A percentile compares a stretch with the other conserved stretches of the same genome.
phyloP scores from a whole-genome alignment of 2,113 vertebrate genomes.

The Prinia subflava region DNA sequence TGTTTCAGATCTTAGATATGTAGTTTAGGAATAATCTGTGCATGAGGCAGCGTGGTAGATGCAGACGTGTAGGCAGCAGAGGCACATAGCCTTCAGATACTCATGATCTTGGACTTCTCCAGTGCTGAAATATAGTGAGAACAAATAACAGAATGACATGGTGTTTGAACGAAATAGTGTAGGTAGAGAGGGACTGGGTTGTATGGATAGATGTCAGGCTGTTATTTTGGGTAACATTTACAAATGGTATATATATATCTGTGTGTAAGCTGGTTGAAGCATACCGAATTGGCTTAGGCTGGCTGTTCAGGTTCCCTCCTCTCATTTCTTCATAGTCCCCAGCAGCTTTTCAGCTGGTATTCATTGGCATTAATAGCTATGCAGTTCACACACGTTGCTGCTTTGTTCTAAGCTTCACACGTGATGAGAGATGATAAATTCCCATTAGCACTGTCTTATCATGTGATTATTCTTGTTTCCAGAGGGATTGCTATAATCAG shows the following conservation, averaged over 20 bases:
- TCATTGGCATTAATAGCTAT: slow-evolving; percentile 21
- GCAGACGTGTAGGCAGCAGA: not conserved
- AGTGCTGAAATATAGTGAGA: not conserved
- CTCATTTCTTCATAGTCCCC: not conserved
- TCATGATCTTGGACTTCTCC: not conserved
- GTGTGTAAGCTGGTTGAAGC: not conserved
- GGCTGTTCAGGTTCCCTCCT: not conserved
- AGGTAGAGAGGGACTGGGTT: not conserved
- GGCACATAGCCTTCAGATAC: not conserved
- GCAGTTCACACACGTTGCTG: not conserved
- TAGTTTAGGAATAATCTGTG: not conserved
- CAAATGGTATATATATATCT: not conserved
- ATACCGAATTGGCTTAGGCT: not conserved
- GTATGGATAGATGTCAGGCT: not conserved
- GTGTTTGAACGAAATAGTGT: not conserved
- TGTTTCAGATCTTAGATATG: not conserved
- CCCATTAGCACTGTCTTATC: slow-evolving; percentile 57
- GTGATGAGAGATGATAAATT: slow-evolving; percentile 59
- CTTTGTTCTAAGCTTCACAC: slow-evolving; percentile 50
- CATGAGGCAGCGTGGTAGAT: not conserved
- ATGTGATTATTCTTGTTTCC: slow-evolving; percentile 58
- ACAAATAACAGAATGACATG: not conserved
- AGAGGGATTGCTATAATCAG: slow-evolving; percentile 69
- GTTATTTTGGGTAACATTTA: not conserved
- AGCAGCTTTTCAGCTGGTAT: not conserved